Conservation (phyloP, 2,888 invertebrate species). For the Hyles lineata region DNA sequence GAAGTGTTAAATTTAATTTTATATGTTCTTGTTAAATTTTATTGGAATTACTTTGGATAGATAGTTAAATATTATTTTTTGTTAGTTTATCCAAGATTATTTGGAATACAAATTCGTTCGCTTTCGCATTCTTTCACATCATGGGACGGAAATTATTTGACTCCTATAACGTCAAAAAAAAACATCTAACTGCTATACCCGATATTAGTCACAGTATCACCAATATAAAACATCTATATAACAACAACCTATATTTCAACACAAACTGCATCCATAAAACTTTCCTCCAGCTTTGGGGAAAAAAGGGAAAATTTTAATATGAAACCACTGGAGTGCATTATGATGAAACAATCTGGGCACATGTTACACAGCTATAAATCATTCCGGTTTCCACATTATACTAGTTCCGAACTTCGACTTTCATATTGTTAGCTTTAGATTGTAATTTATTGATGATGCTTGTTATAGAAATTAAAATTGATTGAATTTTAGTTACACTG, state of each 20-base stretch:
- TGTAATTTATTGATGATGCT: background rate
- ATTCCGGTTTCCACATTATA: constrained; percentile 10
- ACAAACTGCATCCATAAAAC: background rate
- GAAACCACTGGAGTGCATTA: constrained; percentile 24
- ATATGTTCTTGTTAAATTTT: background rate
- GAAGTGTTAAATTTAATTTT: constrained; percentile 5
- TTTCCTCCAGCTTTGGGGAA: background rate
- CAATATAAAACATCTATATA: too few species aligned
- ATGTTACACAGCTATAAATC: constrained; percentile 24
- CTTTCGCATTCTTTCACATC: too few species aligned
- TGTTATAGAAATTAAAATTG: too few species aligned
- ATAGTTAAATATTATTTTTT: background rate
- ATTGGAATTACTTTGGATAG: background rate
- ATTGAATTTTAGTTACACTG: too few species aligned
- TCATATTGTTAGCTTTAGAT: background rate
- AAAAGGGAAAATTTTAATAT: constrained; percentile 19
- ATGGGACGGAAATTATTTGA: too few species aligned
- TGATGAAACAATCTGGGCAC: constrained; percentile 27
- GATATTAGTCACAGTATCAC: too few species aligned
- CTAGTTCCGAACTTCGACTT: constrained; percentile 24
- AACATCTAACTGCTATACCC: too few species aligned
- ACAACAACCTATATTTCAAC: background rate
- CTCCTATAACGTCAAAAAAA: too few species aligned
- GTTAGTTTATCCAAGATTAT: too few species aligned
- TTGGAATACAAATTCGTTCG: too few species aligned